Conservation (phyloP, 2,797 vertebrate species). For the Leuciscus waleckii region DNA sequence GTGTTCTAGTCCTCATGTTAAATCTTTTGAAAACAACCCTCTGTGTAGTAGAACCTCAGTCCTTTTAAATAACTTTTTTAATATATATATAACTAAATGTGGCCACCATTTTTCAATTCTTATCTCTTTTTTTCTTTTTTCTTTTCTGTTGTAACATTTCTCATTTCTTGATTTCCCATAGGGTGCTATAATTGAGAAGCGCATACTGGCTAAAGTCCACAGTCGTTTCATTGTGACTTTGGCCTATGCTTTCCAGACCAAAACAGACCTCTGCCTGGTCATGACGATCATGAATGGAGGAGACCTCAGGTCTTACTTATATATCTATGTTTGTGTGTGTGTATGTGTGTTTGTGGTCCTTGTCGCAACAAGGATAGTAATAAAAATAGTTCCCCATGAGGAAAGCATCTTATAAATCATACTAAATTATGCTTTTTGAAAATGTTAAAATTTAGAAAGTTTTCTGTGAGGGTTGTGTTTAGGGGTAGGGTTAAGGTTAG, state of each 20-base stretch:
- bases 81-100: conserved; percentile 1
- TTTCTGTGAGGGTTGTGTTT: not conserved
- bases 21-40: not conserved
- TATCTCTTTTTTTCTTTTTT: conserved; percentile 1
- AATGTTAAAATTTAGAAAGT: not conserved
- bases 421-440: not conserved
- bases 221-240: conserved; percentile 82
- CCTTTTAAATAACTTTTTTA: not conserved
- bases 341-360: not conserved
- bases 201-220: conserved; percentile 81
- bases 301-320: conserved; percentile 77
- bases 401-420: not conserved
- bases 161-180: conserved; percentile 60
- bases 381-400: not conserved
- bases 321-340: not conserved
- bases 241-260: conserved; percentile 83
- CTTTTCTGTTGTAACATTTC: conserved; percentile 9
- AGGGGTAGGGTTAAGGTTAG: not conserved
- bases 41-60: not conserved
- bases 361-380: not conserved
- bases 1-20: not conserved
- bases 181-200: conserved; percentile 82
- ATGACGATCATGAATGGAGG: conserved; percentile 86
- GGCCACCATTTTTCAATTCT: not conserved
- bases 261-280: conserved; percentile 79